Evolutionary conservation across 1,140 invertebrate species (phyloP).

Genomic region (Pachypsylla venusta): DNA sequence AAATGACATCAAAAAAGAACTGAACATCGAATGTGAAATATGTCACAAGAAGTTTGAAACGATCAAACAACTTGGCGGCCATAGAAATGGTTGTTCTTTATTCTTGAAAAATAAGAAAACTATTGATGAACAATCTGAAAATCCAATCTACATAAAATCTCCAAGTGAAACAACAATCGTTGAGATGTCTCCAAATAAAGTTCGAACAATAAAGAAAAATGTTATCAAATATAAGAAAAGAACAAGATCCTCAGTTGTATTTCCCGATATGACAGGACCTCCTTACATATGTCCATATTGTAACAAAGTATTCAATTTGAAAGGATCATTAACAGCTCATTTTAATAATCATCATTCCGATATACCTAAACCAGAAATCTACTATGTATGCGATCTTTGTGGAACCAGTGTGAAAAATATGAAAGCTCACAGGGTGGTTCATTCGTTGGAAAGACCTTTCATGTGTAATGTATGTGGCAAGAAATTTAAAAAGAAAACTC

Average conservation of each 20-base stretch:
- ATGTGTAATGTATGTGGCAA: constrained; percentile 30
- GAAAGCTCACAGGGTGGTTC: constrained; percentile 10
- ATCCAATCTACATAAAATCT: too few relatives aligned
- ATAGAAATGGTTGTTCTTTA: constrained; percentile 2
- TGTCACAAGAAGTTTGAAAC: not conserved
- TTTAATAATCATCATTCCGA: not conserved
- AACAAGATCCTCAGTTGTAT: not conserved
- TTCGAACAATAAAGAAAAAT: too few relatives aligned
- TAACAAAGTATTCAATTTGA: not conserved
- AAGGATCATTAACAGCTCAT: not conserved
- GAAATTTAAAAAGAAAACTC: constrained; percentile 33
- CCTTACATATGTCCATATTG: not conserved
- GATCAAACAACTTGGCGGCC: not conserved
- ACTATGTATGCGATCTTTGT: not conserved
- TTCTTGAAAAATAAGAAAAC: not conserved
- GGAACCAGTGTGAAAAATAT: not conserved
- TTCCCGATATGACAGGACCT: not conserved
- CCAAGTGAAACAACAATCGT: too few relatives aligned
- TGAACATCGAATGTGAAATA: not conserved
- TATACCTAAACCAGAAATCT: not conserved
- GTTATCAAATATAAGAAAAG: too few relatives aligned
- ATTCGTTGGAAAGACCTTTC: constrained; percentile 20
- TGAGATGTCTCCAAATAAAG: too few relatives aligned
- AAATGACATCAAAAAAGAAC: too few relatives aligned
- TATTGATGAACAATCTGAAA: not conserved